Percentiles rank a stretch among this genome's conserved stretches.
Conservation (phyloP, 2,113 vertebrate genomes). For the Chrysemys picta region DNA sequence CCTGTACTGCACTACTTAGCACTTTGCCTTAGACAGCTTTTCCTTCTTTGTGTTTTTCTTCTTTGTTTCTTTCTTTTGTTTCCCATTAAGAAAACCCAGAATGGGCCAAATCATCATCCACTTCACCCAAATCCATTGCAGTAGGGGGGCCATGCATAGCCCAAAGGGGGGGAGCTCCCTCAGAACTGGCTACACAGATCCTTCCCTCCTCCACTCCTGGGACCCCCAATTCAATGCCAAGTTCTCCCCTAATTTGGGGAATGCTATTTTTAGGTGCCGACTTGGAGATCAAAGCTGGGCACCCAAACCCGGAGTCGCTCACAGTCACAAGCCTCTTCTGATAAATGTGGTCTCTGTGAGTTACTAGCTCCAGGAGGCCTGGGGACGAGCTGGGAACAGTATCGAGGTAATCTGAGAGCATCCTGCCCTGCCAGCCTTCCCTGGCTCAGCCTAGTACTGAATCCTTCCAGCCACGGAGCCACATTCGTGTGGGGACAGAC, state of each 20-base stretch:
- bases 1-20: constrained; percentile 29
- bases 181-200: not conserved
- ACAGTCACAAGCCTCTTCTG: not conserved
- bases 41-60: not conserved
- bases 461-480: not conserved
- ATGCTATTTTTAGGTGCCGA: not conserved
- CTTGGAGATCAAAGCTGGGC: accelerated
- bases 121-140: not conserved
- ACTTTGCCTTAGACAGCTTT: not conserved
- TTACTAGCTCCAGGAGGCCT: not conserved
- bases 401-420: not conserved
- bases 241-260: not conserved
- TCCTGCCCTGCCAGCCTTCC: not conserved
- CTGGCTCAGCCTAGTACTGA: not conserved
- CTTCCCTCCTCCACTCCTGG: not conserved
- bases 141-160: not conserved
- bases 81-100: not conserved
- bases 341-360: not conserved
- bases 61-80: constrained; percentile 4
- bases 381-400: not conserved
- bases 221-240: not conserved
- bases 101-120: not conserved
- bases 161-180: not conserved
- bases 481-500: not conserved
- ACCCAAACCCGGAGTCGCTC: not conserved